Evolutionary conservation across 2,113 vertebrate genomes (phyloP).

Genomic region (Mustela nigripes): DNA sequence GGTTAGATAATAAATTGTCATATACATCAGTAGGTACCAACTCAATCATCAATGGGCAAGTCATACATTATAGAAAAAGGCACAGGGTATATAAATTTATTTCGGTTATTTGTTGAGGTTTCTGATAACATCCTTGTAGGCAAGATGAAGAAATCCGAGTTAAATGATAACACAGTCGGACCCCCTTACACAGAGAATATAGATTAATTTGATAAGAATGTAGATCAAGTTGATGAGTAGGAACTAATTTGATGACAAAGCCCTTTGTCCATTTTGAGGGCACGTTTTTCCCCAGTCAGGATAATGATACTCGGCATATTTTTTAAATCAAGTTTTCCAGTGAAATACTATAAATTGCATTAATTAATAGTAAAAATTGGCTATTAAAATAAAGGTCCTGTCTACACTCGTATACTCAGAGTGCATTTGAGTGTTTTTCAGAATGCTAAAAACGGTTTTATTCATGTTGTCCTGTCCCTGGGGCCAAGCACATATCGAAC

Average conservation of each 20-base stretch:
- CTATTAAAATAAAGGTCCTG: too few species aligned
- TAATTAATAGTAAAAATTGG: too few species aligned
- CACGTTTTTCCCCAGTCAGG: neutral
- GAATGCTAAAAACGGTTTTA: neutral
- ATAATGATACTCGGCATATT: neutral
- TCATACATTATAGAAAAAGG: neutral
- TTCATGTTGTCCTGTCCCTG: neutral
- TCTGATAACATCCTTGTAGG: neutral
- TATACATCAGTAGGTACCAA: neutral
- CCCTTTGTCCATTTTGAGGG: too few species aligned
- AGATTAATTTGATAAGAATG: neutral
- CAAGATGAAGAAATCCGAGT: neutral
- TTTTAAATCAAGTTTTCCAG: neutral
- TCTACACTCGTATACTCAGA: neutral
- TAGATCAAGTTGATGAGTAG: neutral
- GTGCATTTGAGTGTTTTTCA: neutral
- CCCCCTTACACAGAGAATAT: too few species aligned
- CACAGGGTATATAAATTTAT: neutral
- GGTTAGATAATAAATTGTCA: neutral
- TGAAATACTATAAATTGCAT: neutral
- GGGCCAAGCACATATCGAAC: fast-evolving
- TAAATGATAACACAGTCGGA: neutral
- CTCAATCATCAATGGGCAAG: neutral
- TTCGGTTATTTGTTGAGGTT: neutral
- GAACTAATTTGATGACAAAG: neutral